Evolutionary conservation across 2,888 invertebrate species (phyloP).

Genomic region (Chloromyia formosa): DNA sequence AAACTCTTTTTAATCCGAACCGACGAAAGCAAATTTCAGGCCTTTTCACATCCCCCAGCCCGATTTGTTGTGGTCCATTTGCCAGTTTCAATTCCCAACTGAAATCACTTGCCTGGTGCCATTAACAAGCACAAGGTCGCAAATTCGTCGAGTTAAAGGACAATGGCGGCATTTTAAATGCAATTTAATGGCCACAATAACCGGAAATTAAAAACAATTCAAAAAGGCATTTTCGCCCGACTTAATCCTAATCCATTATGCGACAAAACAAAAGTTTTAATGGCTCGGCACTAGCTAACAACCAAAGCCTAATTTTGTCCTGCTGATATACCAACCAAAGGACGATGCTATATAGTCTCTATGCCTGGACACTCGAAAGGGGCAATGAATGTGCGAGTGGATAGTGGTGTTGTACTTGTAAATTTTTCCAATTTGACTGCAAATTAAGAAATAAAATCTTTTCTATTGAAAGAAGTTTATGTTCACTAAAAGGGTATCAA

Average conservation of each 20-base stretch:
- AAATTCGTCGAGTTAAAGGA: slow-evolving; percentile 24
- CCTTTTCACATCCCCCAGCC: too few relatives aligned
- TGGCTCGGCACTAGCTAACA: slow-evolving; percentile 34
- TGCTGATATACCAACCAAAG: too few relatives aligned
- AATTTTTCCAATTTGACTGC: too few relatives aligned
- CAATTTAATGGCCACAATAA: slow-evolving; percentile 47
- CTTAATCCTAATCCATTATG: slow-evolving; percentile 43
- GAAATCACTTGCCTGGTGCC: not conserved
- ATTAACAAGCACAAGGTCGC: slow-evolving; percentile 18
- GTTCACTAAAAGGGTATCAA: too few relatives aligned
- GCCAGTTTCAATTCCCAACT: too few relatives aligned
- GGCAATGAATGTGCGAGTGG: too few relatives aligned
- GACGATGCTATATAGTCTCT: too few relatives aligned
- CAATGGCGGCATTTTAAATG: slow-evolving; percentile 34
- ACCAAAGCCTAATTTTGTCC: not conserved
- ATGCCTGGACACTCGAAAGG: too few relatives aligned
- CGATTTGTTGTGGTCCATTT: too few relatives aligned
- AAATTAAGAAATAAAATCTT: too few relatives aligned
- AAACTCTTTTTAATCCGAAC: not conserved
- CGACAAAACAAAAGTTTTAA: slow-evolving; percentile 46
- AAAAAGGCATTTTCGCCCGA: slow-evolving; percentile 46
- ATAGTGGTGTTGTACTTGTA: too few relatives aligned
- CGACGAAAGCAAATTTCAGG: not conserved
- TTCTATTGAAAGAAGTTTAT: too few relatives aligned
- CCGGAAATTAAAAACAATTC: slow-evolving; percentile 50